Base-by-base conservation (phyloP, 2,113 vertebrate genomes). In the Scomber colias region DNA sequence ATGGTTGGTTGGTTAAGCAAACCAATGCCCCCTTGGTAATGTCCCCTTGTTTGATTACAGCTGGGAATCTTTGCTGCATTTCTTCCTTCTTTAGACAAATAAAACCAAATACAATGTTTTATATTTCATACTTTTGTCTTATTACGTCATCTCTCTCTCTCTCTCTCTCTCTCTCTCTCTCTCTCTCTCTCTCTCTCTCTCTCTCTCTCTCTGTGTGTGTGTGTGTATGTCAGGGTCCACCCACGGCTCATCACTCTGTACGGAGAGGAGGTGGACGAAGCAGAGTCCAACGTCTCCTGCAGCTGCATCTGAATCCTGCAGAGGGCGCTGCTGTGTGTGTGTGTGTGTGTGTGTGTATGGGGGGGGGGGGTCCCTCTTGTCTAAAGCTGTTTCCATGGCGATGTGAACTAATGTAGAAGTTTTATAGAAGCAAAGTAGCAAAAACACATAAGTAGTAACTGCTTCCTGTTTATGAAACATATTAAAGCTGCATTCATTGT, bases 191-290 rank as follows among this genome's bases (percentile, higher is more conserved):
- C 24, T 35, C 31, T 6, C 7, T 27, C 24, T 27, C 24, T 27
- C 24, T 3, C 24, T 27, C 24, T 7, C 31, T 6, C 1, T 35
- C 3, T 35, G 5, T 35, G 35, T 40, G 35, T 40, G 35, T 40
- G 35, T 40, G 35, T 40, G 35, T 40, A 1, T 40, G 2, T 87
- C 72, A 93, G 92, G 80, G 88, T 93, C 45, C 92, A 93, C 60
- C 87, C 90, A 0, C 63, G 30, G 24, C 92, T 93, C 81, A 91
- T 93, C 68, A 78, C 79, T 64, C 82, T 93, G 71, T 93, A 88
- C 1, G 92, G 92, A 0, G 90, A 93, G 55, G 84, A 93, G 2
- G 87, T 92, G 75, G 81, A 90, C 1, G 88, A 93, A 31, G 90
- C 90, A 0, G 90, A 92, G 66, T 81, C 76, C 0, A 56, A 71